These are phyloP conservation scores for Cephus spinipes DNA, from an alignment of 2,888 invertebrate genomes.

Conservation along the genomic window DNA sequence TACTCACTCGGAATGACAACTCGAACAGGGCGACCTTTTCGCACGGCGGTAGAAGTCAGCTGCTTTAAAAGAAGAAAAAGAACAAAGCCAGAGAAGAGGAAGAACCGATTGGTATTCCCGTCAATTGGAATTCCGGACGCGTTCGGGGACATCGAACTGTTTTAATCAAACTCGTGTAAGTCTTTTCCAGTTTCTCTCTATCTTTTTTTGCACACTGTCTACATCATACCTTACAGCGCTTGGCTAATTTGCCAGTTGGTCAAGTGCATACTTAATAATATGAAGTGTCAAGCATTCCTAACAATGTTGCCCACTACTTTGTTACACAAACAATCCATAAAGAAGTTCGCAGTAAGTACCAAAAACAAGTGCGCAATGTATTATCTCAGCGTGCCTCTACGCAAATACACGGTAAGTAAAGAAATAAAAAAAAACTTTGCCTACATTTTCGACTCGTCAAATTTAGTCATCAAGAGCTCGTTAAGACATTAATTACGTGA, in stretches of 20 bases:
- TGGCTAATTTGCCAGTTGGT: background rate
- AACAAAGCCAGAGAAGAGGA: background rate
- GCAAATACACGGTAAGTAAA: background rate
- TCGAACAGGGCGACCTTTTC: background rate
- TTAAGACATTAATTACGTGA: background rate
- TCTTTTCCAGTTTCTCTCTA: background rate
- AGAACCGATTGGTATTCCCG: background rate
- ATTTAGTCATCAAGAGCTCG: background rate
- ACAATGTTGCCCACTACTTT: background rate
- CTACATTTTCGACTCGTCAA: background rate
- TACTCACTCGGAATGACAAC: background rate
- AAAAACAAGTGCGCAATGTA: background rate
- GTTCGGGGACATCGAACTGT: background rate
- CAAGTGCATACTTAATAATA: background rate
- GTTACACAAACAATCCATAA: background rate
- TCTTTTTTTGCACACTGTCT: background rate
- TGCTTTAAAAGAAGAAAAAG: background rate
- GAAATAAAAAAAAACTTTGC: background rate
- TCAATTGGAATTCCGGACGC: background rate
- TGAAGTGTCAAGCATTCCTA: background rate
- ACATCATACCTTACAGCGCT: background rate
- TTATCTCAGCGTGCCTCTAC: background rate
- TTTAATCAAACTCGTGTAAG: background rate
- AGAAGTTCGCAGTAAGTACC: background rate
- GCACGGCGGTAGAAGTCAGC: background rate